Evolutionary conservation across 2,113 vertebrate genomes (phyloP).

Genomic region (Typhlomys cinereus): DNA sequence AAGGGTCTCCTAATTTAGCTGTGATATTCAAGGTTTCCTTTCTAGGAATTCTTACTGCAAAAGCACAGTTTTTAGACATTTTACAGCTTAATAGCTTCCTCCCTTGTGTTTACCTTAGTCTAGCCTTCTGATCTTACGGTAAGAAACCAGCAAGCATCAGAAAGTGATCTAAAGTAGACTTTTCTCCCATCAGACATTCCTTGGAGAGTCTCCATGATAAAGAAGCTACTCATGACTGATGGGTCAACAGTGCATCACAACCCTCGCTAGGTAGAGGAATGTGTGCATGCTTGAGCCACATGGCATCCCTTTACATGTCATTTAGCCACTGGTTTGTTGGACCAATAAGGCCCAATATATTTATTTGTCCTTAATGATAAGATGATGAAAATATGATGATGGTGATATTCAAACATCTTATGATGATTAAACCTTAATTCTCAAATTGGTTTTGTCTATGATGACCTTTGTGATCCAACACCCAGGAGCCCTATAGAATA

Average conservation of each 20-base stretch:
- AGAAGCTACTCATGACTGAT: neutral
- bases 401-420: neutral
- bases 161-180: neutral
- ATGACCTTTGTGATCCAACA: neutral
- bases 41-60: neutral
- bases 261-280: constrained; percentile 16
- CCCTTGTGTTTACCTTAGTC: neutral
- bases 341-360: no score
- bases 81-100: neutral
- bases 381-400: neutral
- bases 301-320: neutral
- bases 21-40: neutral
- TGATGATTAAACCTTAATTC: constrained; percentile 6
- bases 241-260: neutral
- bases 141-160: neutral
- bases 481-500: neutral
- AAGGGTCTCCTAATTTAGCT: neutral
- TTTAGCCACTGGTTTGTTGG: neutral
- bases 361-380: neutral
- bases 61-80: neutral
- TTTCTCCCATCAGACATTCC: neutral
- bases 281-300: neutral
- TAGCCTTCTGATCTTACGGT: neutral
- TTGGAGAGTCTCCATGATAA: neutral
- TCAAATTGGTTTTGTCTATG: constrained; percentile 25